Percentiles rank a stretch among this genome's conserved stretches.
These are phyloP conservation scores for Sporophila hypoxantha DNA, from an alignment of 2,113 vertebrate genomes.

Conservation along the genomic window DNA sequence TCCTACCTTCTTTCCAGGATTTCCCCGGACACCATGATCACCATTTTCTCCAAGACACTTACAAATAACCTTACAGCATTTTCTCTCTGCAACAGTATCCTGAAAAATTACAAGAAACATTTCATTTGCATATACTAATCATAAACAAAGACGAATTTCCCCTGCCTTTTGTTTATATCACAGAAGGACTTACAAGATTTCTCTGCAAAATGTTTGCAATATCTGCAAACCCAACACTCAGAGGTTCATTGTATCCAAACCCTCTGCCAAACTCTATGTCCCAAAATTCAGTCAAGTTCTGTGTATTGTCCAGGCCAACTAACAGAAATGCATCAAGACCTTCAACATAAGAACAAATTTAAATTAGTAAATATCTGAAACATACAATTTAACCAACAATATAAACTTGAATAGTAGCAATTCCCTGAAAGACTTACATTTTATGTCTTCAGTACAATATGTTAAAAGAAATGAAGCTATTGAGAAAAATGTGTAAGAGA, in stretches of 20 bases:
- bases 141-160: background rate
- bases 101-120: constrained; percentile 32
- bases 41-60: constrained; percentile 82
- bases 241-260: constrained; percentile 71
- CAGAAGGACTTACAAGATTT: constrained; percentile 77
- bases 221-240: constrained; percentile 72
- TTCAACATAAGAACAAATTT: constrained; percentile 34
- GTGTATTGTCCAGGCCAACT: constrained; percentile 74
- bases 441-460: background rate
- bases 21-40: constrained; percentile 63
- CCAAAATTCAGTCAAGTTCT: constrained; percentile 68
- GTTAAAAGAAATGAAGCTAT: background rate
- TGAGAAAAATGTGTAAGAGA: background rate
- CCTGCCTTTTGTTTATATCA: background rate
- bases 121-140: background rate
- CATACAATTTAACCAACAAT: background rate
- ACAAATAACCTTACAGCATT: constrained; percentile 76
- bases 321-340: constrained; percentile 77
- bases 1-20: constrained; percentile 74
- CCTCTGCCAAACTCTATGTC: constrained; percentile 86
- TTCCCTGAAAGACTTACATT: background rate
- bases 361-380: background rate
- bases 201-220: constrained; percentile 70
- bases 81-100: constrained; percentile 72
- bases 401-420: background rate